Conservation (phyloP, 30 jellyfish, hydroid and myxozoan species). For the Turritopsis dohrnii region DNA sequence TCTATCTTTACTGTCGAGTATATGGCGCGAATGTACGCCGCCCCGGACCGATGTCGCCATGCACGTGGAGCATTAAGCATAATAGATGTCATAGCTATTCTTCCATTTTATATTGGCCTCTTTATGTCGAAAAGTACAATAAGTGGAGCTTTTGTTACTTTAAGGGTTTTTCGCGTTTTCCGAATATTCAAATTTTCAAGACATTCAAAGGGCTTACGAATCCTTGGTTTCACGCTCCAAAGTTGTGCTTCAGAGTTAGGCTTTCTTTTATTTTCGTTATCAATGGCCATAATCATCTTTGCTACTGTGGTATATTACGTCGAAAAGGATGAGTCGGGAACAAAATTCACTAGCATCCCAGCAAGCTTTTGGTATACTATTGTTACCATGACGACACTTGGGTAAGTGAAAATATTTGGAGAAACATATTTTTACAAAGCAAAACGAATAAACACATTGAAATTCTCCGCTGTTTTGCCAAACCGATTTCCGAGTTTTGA, state of each 20-base stretch:
- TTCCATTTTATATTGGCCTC: slow-evolving; percentile 75
- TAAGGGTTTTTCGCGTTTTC: slow-evolving; percentile 91
- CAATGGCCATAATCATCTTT: slow-evolving; percentile 78
- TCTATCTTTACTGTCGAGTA: slow-evolving; percentile 75
- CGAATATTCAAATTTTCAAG: slow-evolving; percentile 87
- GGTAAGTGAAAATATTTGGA: slow-evolving; percentile 74
- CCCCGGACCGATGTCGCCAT: slow-evolving; percentile 76
- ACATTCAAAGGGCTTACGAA: slow-evolving; percentile 94
- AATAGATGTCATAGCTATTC: slow-evolving; percentile 69
- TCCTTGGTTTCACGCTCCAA: slow-evolving; percentile 67
- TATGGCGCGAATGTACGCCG: slow-evolving; percentile 70
- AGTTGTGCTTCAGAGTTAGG: slow-evolving; percentile 88
- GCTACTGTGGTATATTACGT: slow-evolving; percentile 76
- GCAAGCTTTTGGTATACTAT: slow-evolving; percentile 85
- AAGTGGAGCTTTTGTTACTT: slow-evolving; percentile 86
- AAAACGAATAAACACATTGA: too few species aligned
- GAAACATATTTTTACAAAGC: too few species aligned
- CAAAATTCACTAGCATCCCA: slow-evolving; percentile 72
- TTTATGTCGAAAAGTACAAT: slow-evolving; percentile 64
- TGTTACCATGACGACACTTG: slow-evolving; percentile 93
- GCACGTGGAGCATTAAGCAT: slow-evolving; percentile 66
- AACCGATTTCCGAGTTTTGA: too few species aligned
- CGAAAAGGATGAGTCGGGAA: slow-evolving; percentile 56
- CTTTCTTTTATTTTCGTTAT: slow-evolving; percentile 59
- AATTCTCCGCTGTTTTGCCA: too few species aligned